These are phyloP conservation scores for Stegodyphus mimosarum DNA, from an alignment of 1,140 invertebrate species.

Conservation along the genomic window DNA sequence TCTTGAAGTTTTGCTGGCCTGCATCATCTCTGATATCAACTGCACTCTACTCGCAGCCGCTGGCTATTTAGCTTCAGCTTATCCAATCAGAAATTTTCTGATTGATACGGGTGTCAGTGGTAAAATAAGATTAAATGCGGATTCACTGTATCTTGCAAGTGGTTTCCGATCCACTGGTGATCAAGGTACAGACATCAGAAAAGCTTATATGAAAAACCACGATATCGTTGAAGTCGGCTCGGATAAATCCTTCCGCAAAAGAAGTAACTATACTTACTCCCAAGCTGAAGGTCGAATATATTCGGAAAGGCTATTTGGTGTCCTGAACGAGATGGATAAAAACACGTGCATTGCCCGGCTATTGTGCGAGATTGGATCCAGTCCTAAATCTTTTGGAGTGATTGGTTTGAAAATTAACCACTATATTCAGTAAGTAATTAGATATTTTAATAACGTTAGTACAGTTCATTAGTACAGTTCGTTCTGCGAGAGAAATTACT, in stretches of 20 bases:
- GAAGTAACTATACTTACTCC: neutral
- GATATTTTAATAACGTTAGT: neutral
- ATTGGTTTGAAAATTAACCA: constrained; percentile 27
- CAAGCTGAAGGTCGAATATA: neutral
- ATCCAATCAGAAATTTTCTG: neutral
- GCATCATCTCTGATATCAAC: too few species aligned
- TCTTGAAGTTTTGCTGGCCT: too few species aligned
- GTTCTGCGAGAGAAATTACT: too few species aligned
- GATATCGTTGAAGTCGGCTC: neutral
- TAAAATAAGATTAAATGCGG: neutral
- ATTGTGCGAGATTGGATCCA: constrained; percentile 33
- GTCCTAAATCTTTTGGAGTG: constrained; percentile 4
- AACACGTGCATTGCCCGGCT: constrained; percentile 27
- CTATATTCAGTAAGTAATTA: constrained; percentile 18
- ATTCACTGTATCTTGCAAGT: constrained; percentile 5
- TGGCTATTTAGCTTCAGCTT: constrained; percentile 9
- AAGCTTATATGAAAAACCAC: constrained; percentile 14
- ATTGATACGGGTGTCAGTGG: neutral
- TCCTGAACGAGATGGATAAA: constrained; percentile 39
- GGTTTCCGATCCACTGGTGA: neutral
- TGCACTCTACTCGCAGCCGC: constrained; percentile 15
- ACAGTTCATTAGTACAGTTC: neutral
- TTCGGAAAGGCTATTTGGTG: constrained; percentile 30
- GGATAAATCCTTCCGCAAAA: neutral
- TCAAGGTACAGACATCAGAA: constrained; percentile 18